phyloP scores from a whole-genome alignment of 2,113 vertebrate species.

The Gambusia affinis region DNA sequence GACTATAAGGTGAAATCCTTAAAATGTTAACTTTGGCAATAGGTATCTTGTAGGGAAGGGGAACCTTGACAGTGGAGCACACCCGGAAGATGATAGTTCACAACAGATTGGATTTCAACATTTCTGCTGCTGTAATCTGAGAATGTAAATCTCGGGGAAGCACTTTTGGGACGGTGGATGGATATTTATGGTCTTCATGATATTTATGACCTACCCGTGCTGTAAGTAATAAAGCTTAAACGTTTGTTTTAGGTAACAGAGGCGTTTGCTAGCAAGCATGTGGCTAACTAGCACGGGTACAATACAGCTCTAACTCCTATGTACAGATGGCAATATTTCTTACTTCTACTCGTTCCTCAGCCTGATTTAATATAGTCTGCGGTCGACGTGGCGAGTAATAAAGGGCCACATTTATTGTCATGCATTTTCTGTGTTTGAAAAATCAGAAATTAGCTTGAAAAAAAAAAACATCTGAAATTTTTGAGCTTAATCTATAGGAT shows the following conservation, averaged over 20 bases:
- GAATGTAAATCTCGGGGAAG: background rate
- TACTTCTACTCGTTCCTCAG: no score
- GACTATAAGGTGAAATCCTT: background rate
- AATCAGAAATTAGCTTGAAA: no score
- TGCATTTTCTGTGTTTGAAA: no score
- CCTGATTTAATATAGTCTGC: no score
- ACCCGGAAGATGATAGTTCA: constrained; percentile 48
- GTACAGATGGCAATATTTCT: no score
- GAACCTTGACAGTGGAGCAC: background rate
- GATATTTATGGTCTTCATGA: background rate
- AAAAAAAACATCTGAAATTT: no score
- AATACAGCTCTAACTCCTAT: background rate
- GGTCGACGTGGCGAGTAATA: no score
- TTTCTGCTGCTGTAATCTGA: background rate
- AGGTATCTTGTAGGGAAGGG: background rate
- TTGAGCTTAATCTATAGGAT: no score
- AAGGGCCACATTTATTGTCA: no score
- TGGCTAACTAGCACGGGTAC: background rate
- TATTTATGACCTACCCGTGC: background rate
- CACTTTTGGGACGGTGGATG: background rate
- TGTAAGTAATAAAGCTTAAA: constrained; percentile 31
- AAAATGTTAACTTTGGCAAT: background rate
- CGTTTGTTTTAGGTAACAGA: background rate
- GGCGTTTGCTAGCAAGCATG: background rate
- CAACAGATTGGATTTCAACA: background rate